Conservation (phyloP, 1,140 invertebrate species). For the Formica exsecta region DNA sequence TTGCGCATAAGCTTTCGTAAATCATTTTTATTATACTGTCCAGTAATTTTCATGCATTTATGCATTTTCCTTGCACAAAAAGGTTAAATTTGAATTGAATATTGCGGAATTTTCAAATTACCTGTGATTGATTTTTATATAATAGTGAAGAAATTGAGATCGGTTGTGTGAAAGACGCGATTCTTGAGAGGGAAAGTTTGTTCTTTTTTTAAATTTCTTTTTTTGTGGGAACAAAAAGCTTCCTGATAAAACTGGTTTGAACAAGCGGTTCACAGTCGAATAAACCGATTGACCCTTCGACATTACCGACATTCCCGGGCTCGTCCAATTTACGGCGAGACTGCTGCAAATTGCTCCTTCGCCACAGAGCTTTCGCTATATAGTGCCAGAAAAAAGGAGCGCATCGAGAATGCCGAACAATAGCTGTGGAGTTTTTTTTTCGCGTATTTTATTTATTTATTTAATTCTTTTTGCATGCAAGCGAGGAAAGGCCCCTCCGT, state of each 20-base stretch:
- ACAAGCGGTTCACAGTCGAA: slow-evolving; percentile 22
- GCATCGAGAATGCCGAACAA: background rate
- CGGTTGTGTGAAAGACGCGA: background rate
- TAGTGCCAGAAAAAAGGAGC: background rate
- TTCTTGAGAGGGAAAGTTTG: background rate
- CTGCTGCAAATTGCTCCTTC: slow-evolving; percentile 23
- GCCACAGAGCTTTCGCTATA: background rate
- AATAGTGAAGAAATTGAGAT: background rate
- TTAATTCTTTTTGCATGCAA: background rate
- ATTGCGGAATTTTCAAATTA: background rate
- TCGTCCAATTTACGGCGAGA: slow-evolving; percentile 20
- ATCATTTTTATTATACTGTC: background rate
- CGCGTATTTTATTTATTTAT: too few species aligned
- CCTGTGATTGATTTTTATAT: background rate
- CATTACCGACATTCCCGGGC: background rate
- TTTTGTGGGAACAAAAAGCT: slow-evolving; percentile 17
- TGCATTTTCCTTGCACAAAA: background rate
- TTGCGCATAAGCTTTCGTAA: background rate
- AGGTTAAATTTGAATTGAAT: background rate
- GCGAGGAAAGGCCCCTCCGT: background rate
- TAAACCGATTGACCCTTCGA: slow-evolving; percentile 42
- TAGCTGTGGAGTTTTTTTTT: background rate
- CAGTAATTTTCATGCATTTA: background rate
- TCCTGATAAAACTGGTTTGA: background rate
- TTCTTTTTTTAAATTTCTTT: slow-evolving; percentile 21